Percentiles rank a stretch among this genome's conserved stretches.
Conservation (phyloP, 2,113 vertebrate species). For the Anthoscopus minutus region DNA sequence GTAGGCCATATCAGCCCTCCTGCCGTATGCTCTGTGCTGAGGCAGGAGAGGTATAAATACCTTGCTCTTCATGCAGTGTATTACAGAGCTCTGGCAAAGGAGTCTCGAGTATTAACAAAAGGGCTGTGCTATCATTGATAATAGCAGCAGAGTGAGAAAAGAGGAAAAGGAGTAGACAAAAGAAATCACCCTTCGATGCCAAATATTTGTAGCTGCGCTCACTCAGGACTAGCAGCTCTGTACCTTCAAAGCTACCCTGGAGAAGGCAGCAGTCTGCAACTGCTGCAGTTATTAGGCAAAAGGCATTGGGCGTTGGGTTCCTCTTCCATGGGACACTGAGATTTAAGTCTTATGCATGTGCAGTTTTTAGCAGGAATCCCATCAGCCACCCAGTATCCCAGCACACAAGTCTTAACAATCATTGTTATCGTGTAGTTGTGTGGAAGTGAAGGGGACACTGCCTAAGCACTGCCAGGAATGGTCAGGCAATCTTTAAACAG, state of each 20-base stretch:
- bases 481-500: not conserved
- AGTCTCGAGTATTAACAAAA: constrained; percentile 9
- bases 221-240: not conserved
- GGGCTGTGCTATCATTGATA: not conserved
- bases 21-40: not conserved
- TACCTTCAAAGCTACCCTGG: not conserved
- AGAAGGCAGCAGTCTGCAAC: not conserved
- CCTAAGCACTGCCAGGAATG: not conserved
- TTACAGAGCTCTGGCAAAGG: not conserved
- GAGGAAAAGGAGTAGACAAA: not conserved
- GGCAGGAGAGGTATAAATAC: constrained; percentile 23
- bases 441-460: not conserved
- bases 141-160: not conserved
- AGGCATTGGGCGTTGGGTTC: not conserved
- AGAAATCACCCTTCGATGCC: not conserved
- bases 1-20: not conserved
- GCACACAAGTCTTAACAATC: too few relatives aligned
- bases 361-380: not conserved
- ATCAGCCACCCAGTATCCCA: not conserved
- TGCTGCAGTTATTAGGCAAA: not conserved
- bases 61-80: not conserved
- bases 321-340: not conserved
- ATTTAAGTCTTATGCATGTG: not conserved
- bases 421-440: rapidly evolving
- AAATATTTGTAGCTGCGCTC: not conserved